A percentile compares a stretch with the other conserved stretches of the same genome.
These are phyloP conservation scores for Octonoba sinensis DNA, from an alignment of 2,888 invertebrate genomes.

Conservation along the genomic window DNA sequence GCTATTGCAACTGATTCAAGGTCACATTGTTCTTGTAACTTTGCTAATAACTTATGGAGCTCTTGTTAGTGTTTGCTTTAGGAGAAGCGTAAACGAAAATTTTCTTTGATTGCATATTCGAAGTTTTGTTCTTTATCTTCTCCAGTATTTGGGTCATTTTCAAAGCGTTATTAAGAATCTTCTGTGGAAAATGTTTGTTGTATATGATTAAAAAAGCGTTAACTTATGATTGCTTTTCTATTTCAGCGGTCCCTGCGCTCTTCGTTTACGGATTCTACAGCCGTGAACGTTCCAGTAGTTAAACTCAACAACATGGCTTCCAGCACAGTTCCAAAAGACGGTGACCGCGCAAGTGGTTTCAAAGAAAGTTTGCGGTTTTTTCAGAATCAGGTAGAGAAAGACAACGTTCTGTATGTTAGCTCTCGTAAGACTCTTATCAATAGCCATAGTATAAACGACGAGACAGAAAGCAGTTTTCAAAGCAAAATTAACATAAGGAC, in stretches of 20 bases:
- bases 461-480: background rate
- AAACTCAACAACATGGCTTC: constrained; percentile 44
- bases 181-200: too few relatives aligned
- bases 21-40: too few relatives aligned
- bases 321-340: constrained; percentile 22
- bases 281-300: constrained; percentile 27
- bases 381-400: constrained; percentile 51
- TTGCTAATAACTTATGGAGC: too few relatives aligned
- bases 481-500: constrained; percentile 9
- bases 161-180: too few relatives aligned
- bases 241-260: constrained; percentile 54
- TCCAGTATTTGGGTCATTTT: too few relatives aligned
- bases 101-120: too few relatives aligned
- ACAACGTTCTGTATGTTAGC: background rate
- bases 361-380: constrained; percentile 51
- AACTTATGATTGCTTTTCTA: constrained; percentile 11
- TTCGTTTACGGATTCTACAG: constrained; percentile 40
- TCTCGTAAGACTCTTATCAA: constrained; percentile 19
- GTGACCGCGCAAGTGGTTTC: constrained; percentile 43
- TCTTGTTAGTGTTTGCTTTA: too few relatives aligned
- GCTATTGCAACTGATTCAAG: too few relatives aligned
- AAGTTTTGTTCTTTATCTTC: too few relatives aligned
- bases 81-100: too few relatives aligned
- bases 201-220: background rate
- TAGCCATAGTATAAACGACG: constrained; percentile 3